phyloP scores from a whole-genome alignment of 2,113 vertebrate genomes.

The Brachionichthys hirsutus region DNA sequence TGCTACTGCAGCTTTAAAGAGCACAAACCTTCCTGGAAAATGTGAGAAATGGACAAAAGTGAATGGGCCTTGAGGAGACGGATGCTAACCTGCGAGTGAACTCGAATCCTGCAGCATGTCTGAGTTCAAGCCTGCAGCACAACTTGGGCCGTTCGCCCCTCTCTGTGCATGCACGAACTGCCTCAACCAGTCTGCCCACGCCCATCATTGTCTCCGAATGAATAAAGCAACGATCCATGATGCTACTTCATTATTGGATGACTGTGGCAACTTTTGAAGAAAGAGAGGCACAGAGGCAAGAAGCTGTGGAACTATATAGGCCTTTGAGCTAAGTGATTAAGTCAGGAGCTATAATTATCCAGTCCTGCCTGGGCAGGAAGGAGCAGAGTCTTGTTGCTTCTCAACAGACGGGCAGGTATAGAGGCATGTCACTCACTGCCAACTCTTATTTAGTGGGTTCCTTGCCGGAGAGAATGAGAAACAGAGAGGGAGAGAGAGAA shows the following conservation, averaged over 20 bases:
- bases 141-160: constrained; percentile 40
- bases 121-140: constrained; percentile 42
- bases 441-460: constrained; percentile 74
- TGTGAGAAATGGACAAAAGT: constrained; percentile 43
- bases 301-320: constrained; percentile 25
- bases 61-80: constrained; percentile 26
- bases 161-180: constrained; percentile 28
- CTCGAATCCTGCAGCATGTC: constrained; percentile 34
- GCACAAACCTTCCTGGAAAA: constrained; percentile 26
- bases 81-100: constrained; percentile 58
- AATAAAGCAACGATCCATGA: constrained; percentile 36
- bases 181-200: constrained; percentile 31
- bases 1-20: constrained; percentile 14
- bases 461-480: constrained; percentile 49
- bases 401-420: constrained; percentile 51
- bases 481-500: constrained; percentile 10
- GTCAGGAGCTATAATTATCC: constrained; percentile 62
- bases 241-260: constrained; percentile 43
- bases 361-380: constrained; percentile 71
- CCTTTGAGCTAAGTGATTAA: constrained; percentile 69
- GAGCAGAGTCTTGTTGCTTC: constrained; percentile 62
- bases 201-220: constrained; percentile 59
- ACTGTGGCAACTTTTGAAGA: constrained; percentile 41
- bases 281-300: constrained; percentile 28
- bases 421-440: constrained; percentile 60